A percentile compares a stretch with the other conserved stretches of the same genome.
Conservation (phyloP, 2,113 vertebrate species). For the Shinisaurus crocodilurus region DNA sequence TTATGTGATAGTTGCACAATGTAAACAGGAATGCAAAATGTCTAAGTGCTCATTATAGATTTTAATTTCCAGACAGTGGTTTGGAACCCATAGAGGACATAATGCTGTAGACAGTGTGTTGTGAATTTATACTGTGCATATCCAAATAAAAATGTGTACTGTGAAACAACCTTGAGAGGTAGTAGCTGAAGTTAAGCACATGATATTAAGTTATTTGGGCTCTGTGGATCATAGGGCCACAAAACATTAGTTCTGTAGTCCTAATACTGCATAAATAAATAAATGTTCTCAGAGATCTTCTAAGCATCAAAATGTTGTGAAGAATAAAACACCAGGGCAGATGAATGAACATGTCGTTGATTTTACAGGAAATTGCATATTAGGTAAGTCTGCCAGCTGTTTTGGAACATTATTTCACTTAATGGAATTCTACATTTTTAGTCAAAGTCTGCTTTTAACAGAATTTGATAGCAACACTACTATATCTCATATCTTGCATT, state of each 20-base stretch:
- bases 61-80: not conserved
- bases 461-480: not conserved
- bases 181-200: not conserved
- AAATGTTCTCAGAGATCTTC: not conserved
- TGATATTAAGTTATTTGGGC: not conserved
- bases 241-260: not conserved
- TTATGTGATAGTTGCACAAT: not conserved
- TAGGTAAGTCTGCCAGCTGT: not conserved
- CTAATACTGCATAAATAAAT: not conserved
- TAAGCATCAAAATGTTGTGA: not conserved
- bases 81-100: not conserved
- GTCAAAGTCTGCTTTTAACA: not conserved
- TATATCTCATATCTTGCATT: not conserved
- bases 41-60: not conserved
- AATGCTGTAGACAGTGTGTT: not conserved
- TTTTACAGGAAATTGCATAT: not conserved
- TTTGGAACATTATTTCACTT: not conserved
- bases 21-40: conserved; percentile 3
- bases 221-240: not conserved
- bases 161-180: not conserved
- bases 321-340: not conserved
- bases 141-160: not conserved
- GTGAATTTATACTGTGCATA: not conserved
- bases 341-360: not conserved
- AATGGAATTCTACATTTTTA: not conserved